Evolutionary conservation across 2,113 vertebrate genomes (phyloP).

Genomic region (Apteryx mantelli): DNA sequence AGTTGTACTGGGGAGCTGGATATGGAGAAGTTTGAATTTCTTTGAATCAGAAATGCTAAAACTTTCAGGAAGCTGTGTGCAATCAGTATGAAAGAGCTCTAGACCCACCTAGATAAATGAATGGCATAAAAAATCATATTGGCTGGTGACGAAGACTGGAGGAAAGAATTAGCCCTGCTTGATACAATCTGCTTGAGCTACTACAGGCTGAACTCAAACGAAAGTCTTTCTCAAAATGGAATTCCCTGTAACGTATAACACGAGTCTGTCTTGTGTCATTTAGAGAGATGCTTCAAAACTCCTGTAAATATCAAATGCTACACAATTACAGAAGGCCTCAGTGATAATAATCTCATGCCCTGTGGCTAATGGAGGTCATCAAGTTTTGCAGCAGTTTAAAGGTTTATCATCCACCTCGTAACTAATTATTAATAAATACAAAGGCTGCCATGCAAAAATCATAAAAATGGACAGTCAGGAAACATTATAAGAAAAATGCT

Average conservation of each 20-base stretch:
- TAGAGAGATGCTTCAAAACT: background rate
- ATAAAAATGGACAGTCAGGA: background rate
- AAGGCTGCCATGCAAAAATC: background rate
- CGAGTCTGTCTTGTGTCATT: background rate
- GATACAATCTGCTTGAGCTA: background rate
- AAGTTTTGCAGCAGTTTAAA: background rate
- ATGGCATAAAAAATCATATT: background rate
- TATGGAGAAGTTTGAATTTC: background rate
- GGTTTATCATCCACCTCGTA: background rate
- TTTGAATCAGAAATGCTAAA: background rate
- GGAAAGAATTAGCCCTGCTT: background rate
- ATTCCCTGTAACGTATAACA: background rate
- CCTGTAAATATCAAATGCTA: background rate
- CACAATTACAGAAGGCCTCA: background rate
- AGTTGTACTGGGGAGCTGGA: background rate
- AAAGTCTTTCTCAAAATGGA: background rate
- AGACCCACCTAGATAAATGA: background rate
- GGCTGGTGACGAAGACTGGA: background rate
- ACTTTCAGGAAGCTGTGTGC: background rate
- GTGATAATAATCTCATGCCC: background rate
- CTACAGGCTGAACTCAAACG: background rate
- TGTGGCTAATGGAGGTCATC: background rate
- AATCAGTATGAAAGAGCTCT: background rate
- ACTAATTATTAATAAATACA: background rate
- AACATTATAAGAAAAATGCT: background rate